A percentile compares a stretch with the other conserved stretches of the same genome.
Conservation (phyloP, 2,797 vertebrate species). For the Aratinga solstitialis region DNA sequence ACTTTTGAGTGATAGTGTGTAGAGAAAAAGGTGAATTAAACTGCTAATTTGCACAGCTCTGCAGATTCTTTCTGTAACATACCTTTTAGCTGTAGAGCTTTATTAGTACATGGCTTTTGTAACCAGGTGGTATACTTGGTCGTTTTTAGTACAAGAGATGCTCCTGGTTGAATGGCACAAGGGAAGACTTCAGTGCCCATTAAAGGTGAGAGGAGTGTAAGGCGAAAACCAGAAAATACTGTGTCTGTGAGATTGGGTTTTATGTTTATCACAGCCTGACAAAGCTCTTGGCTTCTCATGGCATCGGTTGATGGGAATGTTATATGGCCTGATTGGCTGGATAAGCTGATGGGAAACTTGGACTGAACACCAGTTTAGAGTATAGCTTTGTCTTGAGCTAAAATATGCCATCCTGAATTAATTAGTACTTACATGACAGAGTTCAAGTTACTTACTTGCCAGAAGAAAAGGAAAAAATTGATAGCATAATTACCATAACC, state of each 20-base stretch:
- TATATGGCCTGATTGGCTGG: background rate
- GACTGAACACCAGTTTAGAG: background rate
- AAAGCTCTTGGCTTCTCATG: background rate
- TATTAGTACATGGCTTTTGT: background rate
- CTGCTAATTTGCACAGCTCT: background rate
- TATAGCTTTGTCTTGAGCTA: background rate
- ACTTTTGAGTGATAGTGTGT: background rate
- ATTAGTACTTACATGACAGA: background rate
- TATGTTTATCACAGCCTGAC: background rate
- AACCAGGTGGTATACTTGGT: background rate
- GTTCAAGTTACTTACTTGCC: background rate
- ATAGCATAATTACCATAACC: background rate
- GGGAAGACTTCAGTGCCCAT: background rate
- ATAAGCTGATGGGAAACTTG: background rate
- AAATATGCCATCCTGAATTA: background rate
- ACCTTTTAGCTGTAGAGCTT: background rate
- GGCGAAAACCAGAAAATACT: background rate
- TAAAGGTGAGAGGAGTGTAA: background rate
- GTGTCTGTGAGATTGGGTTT: background rate
- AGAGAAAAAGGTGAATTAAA: background rate
- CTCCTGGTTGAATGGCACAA: background rate
- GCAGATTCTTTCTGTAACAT: background rate
- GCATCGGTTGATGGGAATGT: background rate
- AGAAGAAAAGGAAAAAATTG: background rate
- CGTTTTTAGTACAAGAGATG: background rate